A percentile compares a stretch with the other conserved stretches of the same genome.
These are phyloP conservation scores for Lepidocyrtinus sp. DNA, from an alignment of 2,888 invertebrate species.

Conservation along the genomic window DNA sequence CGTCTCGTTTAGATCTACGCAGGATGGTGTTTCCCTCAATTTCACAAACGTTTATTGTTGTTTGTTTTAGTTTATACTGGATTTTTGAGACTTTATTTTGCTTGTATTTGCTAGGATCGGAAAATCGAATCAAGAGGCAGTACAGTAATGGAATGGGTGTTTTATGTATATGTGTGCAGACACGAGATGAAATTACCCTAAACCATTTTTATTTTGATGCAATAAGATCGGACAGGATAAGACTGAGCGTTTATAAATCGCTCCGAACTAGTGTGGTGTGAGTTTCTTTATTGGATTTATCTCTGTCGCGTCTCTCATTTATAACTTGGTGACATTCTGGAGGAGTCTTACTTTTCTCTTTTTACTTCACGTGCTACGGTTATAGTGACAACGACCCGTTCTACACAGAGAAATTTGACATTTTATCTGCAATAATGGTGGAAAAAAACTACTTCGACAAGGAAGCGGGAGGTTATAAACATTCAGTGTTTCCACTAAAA, in stretches of 20 bases:
- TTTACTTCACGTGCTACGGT: neutral
- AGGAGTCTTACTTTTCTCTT: slow-evolving; percentile 25
- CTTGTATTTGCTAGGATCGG: neutral
- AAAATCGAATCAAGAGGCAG: neutral
- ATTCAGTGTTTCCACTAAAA: slow-evolving; percentile 5
- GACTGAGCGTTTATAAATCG: slow-evolving; percentile 62
- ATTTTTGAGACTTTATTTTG: neutral
- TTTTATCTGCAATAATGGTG: slow-evolving; percentile 11
- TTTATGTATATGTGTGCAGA: slow-evolving; percentile 23
- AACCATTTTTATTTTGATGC: slow-evolving; percentile 62
- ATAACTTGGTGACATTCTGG: slow-evolving; percentile 59
- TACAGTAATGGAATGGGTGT: neutral
- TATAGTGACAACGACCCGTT: slow-evolving; percentile 5
- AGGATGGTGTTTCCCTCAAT: too few species aligned
- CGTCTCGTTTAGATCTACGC: too few species aligned
- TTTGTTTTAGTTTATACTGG: neutral
- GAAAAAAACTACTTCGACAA: neutral
- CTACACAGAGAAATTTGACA: neutral
- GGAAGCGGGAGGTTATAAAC: neutral
- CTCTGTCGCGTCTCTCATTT: slow-evolving; percentile 59
- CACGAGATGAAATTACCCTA: slow-evolving; percentile 60
- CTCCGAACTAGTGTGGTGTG: slow-evolving; percentile 55
- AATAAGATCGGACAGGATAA: slow-evolving; percentile 62
- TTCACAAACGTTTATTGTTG: neutral
- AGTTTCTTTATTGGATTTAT: slow-evolving; percentile 62